phyloP scores from a whole-genome alignment of 2,888 invertebrate genomes.

The Dolichopus griseipennis region DNA sequence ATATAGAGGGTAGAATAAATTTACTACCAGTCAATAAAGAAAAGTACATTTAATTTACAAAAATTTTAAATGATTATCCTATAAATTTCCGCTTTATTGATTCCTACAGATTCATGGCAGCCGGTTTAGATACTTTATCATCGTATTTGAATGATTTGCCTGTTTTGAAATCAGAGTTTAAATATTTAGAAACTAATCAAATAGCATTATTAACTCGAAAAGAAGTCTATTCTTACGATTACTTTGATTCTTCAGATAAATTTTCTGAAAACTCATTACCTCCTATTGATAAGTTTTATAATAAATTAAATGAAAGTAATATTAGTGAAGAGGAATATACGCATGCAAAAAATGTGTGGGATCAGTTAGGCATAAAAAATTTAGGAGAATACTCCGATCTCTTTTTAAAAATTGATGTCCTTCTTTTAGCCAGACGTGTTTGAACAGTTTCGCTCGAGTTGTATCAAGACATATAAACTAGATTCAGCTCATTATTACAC shows the following conservation, averaged over 20 bases:
- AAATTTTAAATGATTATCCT: slow-evolving; percentile 19
- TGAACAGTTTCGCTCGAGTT: background rate
- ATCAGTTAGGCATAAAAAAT: slow-evolving; percentile 23
- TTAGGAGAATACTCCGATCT: slow-evolving; percentile 29
- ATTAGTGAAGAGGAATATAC: too few species aligned
- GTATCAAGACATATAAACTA: background rate
- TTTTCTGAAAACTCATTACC: too few species aligned
- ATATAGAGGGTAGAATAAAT: too few species aligned
- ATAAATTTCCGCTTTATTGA: slow-evolving; percentile 19
- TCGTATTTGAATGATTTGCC: background rate
- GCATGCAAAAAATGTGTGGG: slow-evolving; percentile 27
- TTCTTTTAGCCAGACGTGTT: slow-evolving; percentile 25
- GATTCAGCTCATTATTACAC: background rate
- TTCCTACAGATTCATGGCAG: slow-evolving; percentile 14
- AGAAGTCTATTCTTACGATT: too few species aligned
- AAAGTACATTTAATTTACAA: slow-evolving; percentile 30
- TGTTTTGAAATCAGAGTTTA: too few species aligned
- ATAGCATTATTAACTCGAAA: too few species aligned
- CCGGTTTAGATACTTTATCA: slow-evolving; percentile 13
- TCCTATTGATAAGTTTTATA: too few species aligned
- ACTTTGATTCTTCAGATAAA: too few species aligned
- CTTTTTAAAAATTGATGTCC: slow-evolving; percentile 31
- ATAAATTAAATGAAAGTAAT: slow-evolving; percentile 18
- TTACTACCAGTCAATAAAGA: slow-evolving; percentile 29
- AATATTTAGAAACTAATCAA: too few species aligned